Conservation (phyloP, 2,113 vertebrate genomes). For the Protobothrops mucrosquamatus region DNA sequence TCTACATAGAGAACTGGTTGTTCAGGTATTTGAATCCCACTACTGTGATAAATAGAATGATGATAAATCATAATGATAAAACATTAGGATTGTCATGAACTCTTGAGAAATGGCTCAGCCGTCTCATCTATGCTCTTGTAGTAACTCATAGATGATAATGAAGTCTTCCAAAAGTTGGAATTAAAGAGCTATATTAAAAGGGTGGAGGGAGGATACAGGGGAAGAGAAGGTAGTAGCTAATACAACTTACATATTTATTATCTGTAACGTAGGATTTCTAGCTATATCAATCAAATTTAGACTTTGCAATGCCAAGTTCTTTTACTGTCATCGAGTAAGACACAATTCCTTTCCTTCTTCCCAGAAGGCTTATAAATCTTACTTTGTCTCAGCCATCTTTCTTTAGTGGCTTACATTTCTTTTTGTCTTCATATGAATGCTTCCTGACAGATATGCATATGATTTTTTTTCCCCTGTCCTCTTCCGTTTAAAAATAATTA, state of each 20-base stretch:
- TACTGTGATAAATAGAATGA: background rate
- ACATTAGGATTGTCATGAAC: background rate
- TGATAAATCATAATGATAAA: background rate
- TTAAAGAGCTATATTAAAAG: slow-evolving; percentile 4
- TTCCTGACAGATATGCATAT: slow-evolving; percentile 37
- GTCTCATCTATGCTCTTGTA: background rate
- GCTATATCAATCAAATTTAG: slow-evolving; percentile 27
- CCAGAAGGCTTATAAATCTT: slow-evolving; percentile 51
- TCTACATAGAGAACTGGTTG: no score
- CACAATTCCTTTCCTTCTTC: slow-evolving; percentile 33
- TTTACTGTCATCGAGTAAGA: slow-evolving; percentile 39
- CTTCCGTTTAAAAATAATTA: slow-evolving; percentile 14
- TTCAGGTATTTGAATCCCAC: no score
- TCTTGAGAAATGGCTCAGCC: background rate
- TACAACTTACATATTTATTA: slow-evolving; percentile 15
- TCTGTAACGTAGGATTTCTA: slow-evolving; percentile 35
- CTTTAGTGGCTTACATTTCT: slow-evolving; percentile 54
- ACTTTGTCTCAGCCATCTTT: slow-evolving; percentile 34
- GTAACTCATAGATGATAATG: background rate
- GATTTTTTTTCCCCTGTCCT: background rate
- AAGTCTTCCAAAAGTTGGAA: background rate
- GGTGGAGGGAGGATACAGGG: background rate
- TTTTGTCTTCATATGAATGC: slow-evolving; percentile 35
- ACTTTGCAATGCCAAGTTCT: slow-evolving; percentile 1
- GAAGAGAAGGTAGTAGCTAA: background rate